Conservation (phyloP, 2,888 invertebrate species). For the Protophormia terraenovae region DNA sequence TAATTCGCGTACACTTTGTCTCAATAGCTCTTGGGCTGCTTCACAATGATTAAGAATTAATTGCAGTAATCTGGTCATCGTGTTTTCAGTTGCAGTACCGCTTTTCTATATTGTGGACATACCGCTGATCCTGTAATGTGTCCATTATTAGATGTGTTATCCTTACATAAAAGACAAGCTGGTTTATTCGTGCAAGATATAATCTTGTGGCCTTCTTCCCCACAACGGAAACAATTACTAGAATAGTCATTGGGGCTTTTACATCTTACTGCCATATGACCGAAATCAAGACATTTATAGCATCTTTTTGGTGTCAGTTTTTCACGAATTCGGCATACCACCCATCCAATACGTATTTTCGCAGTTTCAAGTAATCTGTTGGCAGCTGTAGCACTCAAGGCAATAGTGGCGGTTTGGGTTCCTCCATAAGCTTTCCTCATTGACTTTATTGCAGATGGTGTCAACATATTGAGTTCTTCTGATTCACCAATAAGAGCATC, state of each 20-base stretch:
- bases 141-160: not conserved
- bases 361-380: not conserved
- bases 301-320: constrained; percentile 5
- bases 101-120: not conserved
- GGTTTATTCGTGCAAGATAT: not conserved
- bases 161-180: not conserved
- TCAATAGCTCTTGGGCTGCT: too few relatives aligned
- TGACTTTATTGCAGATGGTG: not conserved
- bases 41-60: too few relatives aligned
- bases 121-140: not conserved
- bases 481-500: not conserved
- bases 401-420: too few relatives aligned
- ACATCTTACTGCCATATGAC: not conserved
- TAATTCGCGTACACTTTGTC: too few relatives aligned
- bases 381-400: not conserved
- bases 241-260: not conserved
- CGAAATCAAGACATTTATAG: constrained; percentile 29
- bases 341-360: constrained; percentile 6
- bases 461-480: not conserved
- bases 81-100: too few relatives aligned
- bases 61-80: too few relatives aligned
- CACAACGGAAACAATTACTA: not conserved
- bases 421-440: not conserved
- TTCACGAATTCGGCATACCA: not conserved
- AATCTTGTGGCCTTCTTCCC: not conserved